phyloP scores from a whole-genome alignment of 2,888 invertebrate genomes.

The Agrotis puta region DNA sequence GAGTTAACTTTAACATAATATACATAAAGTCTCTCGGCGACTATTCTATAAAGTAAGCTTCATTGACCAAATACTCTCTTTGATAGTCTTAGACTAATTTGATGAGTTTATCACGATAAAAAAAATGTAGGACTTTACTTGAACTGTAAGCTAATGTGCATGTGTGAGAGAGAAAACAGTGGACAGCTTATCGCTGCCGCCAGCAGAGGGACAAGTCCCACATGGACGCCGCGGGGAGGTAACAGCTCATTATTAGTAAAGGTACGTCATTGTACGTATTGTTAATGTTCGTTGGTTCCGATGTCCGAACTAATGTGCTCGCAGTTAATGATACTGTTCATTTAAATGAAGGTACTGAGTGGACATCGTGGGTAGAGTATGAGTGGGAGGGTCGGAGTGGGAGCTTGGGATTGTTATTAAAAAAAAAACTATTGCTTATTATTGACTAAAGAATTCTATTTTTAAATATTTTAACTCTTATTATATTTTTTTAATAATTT shows the following conservation, averaged over 20 bases:
- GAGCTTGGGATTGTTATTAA: too few species aligned
- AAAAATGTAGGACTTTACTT: too few species aligned
- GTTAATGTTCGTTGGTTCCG: conserved; percentile 25
- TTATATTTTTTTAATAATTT: background rate
- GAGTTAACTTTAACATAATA: too few species aligned
- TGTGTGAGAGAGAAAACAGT: background rate
- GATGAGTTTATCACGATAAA: too few species aligned
- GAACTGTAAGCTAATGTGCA: too few species aligned
- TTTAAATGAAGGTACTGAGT: conserved; percentile 36
- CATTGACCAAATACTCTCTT: background rate
- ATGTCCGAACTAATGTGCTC: conserved; percentile 33
- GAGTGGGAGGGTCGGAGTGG: background rate
- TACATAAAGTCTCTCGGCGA: background rate
- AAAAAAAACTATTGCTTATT: background rate
- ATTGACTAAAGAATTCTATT: too few species aligned
- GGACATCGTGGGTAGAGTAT: background rate
- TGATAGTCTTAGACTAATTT: too few species aligned
- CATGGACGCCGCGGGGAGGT: background rate
- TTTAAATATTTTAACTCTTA: too few species aligned
- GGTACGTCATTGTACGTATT: conserved; percentile 32
- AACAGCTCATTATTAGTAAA: conserved; percentile 36
- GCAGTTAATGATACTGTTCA: conserved; percentile 17
- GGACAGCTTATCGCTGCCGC: background rate
- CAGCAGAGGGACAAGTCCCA: background rate
- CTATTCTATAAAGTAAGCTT: background rate